Conservation (phyloP, 2,797 vertebrate species). For the Tenualosa ilisha region DNA sequence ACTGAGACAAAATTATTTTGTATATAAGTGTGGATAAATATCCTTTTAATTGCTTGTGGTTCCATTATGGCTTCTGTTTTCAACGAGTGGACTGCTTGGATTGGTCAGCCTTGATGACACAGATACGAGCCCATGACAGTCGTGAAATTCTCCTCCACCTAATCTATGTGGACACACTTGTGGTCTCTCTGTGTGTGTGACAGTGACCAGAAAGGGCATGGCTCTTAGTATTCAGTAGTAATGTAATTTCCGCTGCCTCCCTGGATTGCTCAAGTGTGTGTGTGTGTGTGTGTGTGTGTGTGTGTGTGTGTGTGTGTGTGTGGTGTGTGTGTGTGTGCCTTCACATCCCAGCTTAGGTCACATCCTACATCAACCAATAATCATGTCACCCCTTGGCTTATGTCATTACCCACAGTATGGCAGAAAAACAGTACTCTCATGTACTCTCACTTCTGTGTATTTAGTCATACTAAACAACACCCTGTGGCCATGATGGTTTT, state of each 20-base stretch:
- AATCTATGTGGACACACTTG: neutral
- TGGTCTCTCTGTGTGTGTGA: neutral
- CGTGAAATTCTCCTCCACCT: neutral
- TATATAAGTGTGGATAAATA: neutral
- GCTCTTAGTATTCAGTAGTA: neutral
- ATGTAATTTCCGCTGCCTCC: neutral
- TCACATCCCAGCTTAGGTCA: neutral
- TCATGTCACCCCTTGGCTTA: neutral
- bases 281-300: neutral
- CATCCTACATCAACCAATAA: slow-evolving; percentile 1
- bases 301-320: too few relatives aligned
- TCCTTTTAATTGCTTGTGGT: neutral
- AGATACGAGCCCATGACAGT: neutral
- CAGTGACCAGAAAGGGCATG: neutral
- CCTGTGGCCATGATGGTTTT: neutral
- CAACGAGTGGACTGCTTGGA: neutral
- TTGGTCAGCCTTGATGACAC: neutral
- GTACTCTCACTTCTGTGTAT: neutral
- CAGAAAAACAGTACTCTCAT: neutral
- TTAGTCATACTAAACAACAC: neutral
- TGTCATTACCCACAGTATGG: neutral
- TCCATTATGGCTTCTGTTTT: neutral
- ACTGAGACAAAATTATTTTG: too few relatives aligned
- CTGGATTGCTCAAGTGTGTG: neutral
- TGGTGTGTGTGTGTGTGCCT: neutral